Base-by-base conservation (phyloP, 2,113 vertebrate genomes). In the Hystrix brachyura region DNA sequence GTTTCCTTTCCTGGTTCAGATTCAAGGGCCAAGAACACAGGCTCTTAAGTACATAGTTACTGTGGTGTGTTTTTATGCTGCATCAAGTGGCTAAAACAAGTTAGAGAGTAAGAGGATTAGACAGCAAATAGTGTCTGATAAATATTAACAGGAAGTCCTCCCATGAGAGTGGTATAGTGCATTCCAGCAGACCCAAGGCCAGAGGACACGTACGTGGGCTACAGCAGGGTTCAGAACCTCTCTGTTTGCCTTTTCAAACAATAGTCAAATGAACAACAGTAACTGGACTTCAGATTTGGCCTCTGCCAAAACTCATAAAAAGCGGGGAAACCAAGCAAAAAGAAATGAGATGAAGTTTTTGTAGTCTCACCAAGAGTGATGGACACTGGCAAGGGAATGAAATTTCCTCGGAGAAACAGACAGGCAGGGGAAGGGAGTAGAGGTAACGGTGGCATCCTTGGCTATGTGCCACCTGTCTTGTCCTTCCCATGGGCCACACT, bases 31-130 rank as follows among this genome's bases (percentile, higher is more conserved):
- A 88, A 81, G 93, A 97, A 87, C 71, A 88, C 71, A 86, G 46
- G 87, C 80, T 84, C 76, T 92, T 94, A 90, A 79, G 81, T 96
- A 88, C 91, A 92, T 82, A 97, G 96, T 94, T 94, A 97, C 81
- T 0, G 0, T 9, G 76, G 46, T 1, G 11, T 46, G 74, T 84
- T 89, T 83, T 91, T n/a, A 59, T 18, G 93, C 86, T 25, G 86
- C 80, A 48, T 78, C 0, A 4, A 62, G 83, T 34, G 69, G 69
- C 84, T 90, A 53, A 53, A 97, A 86, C 3, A 5, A 3, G 0
- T 80, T 3, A 11, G 71, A 72, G 69, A 43, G 69, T 92, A 96
- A 97, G 94, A 98, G 94, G 95, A 95, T 97, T 97, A 97, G 81
- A 87, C 23, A 29, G 96, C 25, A 15, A 83, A 65, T 0, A 4